These are phyloP conservation scores for Heliconius congener DNA, from an alignment of 1,140 invertebrate species.

Conservation along the genomic window DNA sequence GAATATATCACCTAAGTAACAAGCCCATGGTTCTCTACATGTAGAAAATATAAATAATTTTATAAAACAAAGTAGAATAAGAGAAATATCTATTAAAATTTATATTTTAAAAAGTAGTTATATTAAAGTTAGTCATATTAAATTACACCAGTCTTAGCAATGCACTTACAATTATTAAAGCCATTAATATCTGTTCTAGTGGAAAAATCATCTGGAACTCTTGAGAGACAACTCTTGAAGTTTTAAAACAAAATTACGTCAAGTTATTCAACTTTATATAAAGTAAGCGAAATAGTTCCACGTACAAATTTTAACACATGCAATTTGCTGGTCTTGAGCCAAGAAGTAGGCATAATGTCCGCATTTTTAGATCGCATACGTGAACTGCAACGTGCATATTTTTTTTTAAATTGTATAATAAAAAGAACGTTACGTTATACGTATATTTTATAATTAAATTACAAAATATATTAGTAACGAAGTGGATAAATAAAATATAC, in stretches of 20 bases:
- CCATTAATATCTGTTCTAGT: constrained; percentile 30
- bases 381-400: constrained; percentile 34
- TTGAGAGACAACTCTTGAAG: constrained; percentile 34
- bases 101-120: constrained; percentile 7
- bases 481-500: too few species aligned
- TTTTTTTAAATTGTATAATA: constrained; percentile 23
- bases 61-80: neutral
- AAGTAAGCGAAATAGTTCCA: constrained; percentile 42
- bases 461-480: too few species aligned
- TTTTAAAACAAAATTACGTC: constrained; percentile 40
- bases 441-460: neutral
- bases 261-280: constrained; percentile 42
- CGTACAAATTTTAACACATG: constrained; percentile 41
- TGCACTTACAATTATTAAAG: constrained; percentile 14
- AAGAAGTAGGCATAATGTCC: constrained; percentile 41
- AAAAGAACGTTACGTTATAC: neutral
- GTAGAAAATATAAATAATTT: neutral
- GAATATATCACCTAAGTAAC: neutral
- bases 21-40: neutral
- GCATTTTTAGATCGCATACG: constrained; percentile 35
- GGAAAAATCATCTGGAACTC: constrained; percentile 34
- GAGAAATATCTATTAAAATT: neutral
- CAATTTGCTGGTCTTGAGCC: constrained; percentile 39
- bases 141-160: neutral
- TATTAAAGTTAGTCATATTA: neutral